Conservation (phyloP, 2,797 vertebrate genomes). For the Lutjanus campechanus region DNA sequence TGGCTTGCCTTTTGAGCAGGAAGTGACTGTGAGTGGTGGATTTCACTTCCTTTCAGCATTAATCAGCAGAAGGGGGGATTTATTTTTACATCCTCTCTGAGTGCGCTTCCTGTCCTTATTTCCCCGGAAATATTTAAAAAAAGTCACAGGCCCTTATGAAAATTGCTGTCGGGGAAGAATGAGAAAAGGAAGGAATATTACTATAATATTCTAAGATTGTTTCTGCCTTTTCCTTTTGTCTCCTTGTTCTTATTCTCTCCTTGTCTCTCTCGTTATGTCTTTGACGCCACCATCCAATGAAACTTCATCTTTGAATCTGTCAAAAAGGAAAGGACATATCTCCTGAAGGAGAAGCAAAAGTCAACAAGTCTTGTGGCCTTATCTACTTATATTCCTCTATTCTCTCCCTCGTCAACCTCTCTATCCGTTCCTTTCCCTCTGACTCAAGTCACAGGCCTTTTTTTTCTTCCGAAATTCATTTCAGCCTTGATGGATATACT, state of each 20-base stretch:
- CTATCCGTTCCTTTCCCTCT: conserved; percentile 35
- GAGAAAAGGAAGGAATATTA: conserved; percentile 45
- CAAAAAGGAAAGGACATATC: conserved; percentile 33
- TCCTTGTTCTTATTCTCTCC: conserved; percentile 17
- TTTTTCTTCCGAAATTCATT: conserved; percentile 71
- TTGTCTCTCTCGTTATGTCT: conserved; percentile 5
- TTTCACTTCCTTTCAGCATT: conserved; percentile 69
- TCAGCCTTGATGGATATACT: conserved; percentile 76
- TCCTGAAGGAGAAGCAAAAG: conserved; percentile 28
- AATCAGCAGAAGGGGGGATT: conserved; percentile 65
- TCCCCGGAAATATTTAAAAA: conserved; percentile 14
- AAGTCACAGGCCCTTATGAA: conserved; percentile 33
- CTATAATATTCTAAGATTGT: conserved; percentile 35
- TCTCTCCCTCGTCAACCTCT: conserved; percentile 50
- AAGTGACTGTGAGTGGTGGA: conserved; percentile 66
- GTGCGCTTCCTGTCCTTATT: conserved; percentile 28
- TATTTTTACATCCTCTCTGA: conserved; percentile 59
- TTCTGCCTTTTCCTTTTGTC: conserved; percentile 9
- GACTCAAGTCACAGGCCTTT: conserved; percentile 47
- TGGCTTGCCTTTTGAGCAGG: conserved; percentile 64
- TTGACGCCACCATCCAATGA: conserved; percentile 5
- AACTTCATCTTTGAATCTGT: conserved; percentile 28
- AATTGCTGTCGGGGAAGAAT: conserved; percentile 32
- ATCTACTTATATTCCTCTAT: conserved; percentile 37
- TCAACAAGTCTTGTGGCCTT: conserved; percentile 32